Evolutionary conservation across 1,140 invertebrate species (phyloP), one percentile per base, ranked within the genome.

Genomic region (Ruditapes philippinarum): DNA sequence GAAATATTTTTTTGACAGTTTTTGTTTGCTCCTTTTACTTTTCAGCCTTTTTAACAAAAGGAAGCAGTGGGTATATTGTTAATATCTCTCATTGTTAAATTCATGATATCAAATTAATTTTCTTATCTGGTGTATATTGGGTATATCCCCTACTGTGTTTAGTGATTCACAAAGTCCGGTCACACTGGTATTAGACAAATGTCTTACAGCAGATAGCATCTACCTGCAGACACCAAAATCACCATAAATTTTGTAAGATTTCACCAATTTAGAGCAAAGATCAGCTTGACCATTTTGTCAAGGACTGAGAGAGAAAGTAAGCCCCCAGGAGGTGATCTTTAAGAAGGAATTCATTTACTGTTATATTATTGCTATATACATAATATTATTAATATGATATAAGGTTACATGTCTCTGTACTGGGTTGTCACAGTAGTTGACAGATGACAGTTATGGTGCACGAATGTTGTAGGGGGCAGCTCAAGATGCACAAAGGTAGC

Each of bases 331-430:
- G 40, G 40, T 22, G 19, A 51, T 51, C 4, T 19, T 49, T n/a
- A 40, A 49, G 1, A 25, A 76, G 73, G 73, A 76, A 76, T 76
- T 45, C 73, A 76, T 76, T 76, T 49, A 36, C 42, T 25, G 45
- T 76, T 76, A 51, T 9, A 51, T 76, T 76, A 76, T 42, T 49
- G 73, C 28, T 49, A 3, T 28, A 49, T 76, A 25, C 25, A 76
- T 76, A 28, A 49, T n/a, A n/a, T n/a, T n/a, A n/a, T n/a, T n/a
- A n/a, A n/a, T 76, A 25, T 76, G 73, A 76, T 76, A 42, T 28
- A 70, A 70, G 33, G n/a, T 70, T 70, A 70, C 38, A 22, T 40
- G n/a, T n/a, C n/a, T n/a, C n/a, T 70, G 36, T 70, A 70, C 38
- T 38, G 31, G 33, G 14, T 38, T 70, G 28, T 70, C 65, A 70